Base-by-base conservation (phyloP, 2,113 vertebrate species). In the Plecotus auritus region DNA sequence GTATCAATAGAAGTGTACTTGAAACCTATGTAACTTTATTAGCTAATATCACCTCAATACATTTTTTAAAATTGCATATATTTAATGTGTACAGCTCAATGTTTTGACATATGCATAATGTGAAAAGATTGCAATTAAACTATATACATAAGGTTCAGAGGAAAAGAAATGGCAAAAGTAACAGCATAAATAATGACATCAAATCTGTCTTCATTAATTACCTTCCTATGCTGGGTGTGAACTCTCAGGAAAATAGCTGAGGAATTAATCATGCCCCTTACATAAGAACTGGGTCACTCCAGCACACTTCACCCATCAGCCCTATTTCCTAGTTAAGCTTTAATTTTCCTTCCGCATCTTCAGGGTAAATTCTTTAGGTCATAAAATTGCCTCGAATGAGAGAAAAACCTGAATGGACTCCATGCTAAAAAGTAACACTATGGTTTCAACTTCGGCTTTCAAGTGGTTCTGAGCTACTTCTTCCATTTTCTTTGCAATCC, bases 181-280 rank as follows among this genome's bases (percentile, higher is more conserved):
- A 70, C 32, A 76, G 49, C 83, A 80, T 13, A 30, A 94, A 81
- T 92, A 87, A 78, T 0, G 10, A 90, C n/a, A 73, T 66, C 51
- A 92, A 89, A 59, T 88, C 37, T 9, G 35, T 87, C 73, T 89
- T 92, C 69, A 70, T 92, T 76, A 66, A 88, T 83, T 73, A 93
- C 49, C 67, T 59, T 88, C 61, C 72, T 42, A 30, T 14, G 32
- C 54, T 74, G 12, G 23, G 67, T 73, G 64, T 86, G 88, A 94
- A 22, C 4, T 78, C 82, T 88, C 51, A 91, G 51, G 67, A 42
- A 92, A 78, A 90, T 4, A 77, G 40, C 17, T 1, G 13, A 12
- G 80, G 66, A 45, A 72, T 88, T 86, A 95, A 70, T 95, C 91
- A 49, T 1, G 42, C 2, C 74, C 16, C 47, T 76, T 81, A 61